A percentile compares a stretch with the other conserved stretches of the same genome.
Conservation (phyloP, 92 coral and sea anemone species). For the Anthopleura xanthogrammica region DNA sequence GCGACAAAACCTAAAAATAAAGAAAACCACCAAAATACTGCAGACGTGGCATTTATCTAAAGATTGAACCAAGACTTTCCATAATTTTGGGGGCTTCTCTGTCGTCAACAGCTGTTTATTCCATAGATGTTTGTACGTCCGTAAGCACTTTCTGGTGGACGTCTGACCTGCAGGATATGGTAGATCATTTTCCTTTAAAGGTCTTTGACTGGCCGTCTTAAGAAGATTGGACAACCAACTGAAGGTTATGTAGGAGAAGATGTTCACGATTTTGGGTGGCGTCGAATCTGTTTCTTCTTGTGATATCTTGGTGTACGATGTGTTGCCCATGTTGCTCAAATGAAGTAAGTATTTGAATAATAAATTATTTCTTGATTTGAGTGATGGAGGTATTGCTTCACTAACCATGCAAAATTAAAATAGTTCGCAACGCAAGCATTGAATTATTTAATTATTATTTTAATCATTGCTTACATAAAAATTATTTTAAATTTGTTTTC, state of each 20-base stretch:
- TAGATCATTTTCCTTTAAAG: slow-evolving; percentile 1
- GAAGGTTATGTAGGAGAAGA: slow-evolving; percentile 7
- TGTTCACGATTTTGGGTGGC: neutral
- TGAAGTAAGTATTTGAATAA: no score
- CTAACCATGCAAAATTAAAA: no score
- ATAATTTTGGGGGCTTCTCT: neutral
- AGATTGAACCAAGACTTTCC: neutral
- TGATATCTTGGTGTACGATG: neutral
- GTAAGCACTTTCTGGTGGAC: neutral
- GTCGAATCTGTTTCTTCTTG: neutral
- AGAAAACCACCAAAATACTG: neutral
- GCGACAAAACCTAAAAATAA: neutral
- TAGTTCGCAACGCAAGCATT: no score
- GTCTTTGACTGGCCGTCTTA: slow-evolving; percentile 13
- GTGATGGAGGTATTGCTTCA: no score
- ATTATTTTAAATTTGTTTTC: no score
- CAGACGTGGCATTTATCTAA: neutral
- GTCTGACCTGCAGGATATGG: slow-evolving; percentile 3
- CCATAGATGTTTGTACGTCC: neutral
- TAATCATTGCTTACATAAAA: no score
- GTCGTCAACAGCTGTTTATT: neutral
- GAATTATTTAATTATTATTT: no score
- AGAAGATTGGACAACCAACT: slow-evolving; percentile 1
- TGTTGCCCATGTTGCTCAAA: neutral
- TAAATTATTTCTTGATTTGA: no score